Conservation (phyloP, 2,113 vertebrate genomes). For the Litocranius walleri region DNA sequence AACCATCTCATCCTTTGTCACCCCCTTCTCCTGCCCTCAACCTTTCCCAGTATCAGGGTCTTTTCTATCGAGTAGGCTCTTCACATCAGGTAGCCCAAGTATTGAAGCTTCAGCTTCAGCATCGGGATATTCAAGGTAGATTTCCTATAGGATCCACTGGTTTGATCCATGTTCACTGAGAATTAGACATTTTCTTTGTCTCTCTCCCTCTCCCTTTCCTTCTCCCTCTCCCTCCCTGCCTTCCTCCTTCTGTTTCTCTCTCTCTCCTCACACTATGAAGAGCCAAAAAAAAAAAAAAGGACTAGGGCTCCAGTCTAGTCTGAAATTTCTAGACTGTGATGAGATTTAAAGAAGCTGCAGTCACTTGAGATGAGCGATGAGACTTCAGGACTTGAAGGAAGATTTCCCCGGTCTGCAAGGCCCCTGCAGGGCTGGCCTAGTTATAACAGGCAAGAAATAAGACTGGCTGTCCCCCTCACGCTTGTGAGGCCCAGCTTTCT, state of each 20-base stretch:
- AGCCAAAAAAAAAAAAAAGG: not conserved
- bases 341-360: not conserved
- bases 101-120: not conserved
- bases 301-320: not conserved
- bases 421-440: not conserved
- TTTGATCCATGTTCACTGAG: not conserved
- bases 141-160: not conserved
- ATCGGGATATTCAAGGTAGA: not conserved
- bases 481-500: slow-evolving; percentile 66
- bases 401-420: not conserved
- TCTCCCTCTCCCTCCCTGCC: not conserved
- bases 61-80: not conserved
- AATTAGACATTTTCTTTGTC: not conserved
- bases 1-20: not conserved
- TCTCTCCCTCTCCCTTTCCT: not conserved
- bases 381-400: not conserved
- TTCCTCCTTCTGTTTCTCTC: not conserved
- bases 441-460: not conserved
- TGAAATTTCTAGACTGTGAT: not conserved
- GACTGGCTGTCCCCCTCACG: slow-evolving; percentile 29
- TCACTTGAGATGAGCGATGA: not conserved
- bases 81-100: not conserved
- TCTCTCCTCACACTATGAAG: not conserved
- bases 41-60: not conserved
- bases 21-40: not conserved